A percentile compares a stretch with the other conserved stretches of the same genome.
These are phyloP conservation scores for Pristionchus japonicus DNA, from an alignment of 2,888 invertebrate species.

Conservation along the genomic window DNA sequence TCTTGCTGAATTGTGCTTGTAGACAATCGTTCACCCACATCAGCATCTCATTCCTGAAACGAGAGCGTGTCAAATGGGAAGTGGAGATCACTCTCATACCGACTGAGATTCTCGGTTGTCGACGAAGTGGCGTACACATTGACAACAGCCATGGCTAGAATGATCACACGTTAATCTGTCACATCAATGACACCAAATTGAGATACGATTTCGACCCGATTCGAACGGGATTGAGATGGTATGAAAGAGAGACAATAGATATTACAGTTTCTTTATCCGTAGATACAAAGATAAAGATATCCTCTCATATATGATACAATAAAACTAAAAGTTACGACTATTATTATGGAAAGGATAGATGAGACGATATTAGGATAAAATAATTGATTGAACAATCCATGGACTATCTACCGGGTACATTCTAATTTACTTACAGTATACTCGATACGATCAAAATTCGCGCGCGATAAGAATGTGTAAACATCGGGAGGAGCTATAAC, in stretches of 20 bases:
- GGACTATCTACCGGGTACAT: not conserved
- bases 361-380: not conserved
- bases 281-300: not conserved
- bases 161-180: not conserved
- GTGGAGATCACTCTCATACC: not conserved
- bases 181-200: not conserved
- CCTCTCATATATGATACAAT: not conserved
- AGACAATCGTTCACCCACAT: constrained; percentile 99
- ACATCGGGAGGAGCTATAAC: not conserved
- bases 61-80: not conserved
- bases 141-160: constrained; percentile 58
- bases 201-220: not conserved
- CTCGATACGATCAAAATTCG: not conserved
- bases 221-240: not conserved
- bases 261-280: constrained; percentile 22
- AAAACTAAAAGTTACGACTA: not conserved
- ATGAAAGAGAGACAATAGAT: not conserved
- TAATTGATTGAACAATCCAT: not conserved
- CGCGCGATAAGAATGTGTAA: not conserved
- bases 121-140: constrained; percentile 73
- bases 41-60: constrained; percentile 93
- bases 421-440: not conserved
- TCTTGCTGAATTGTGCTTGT: constrained; percentile 89
- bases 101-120: constrained; percentile 68
- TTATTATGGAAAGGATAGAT: not conserved